phyloP scores from a whole-genome alignment of 2,113 vertebrate species.

The Hippocampus abdominalis region DNA sequence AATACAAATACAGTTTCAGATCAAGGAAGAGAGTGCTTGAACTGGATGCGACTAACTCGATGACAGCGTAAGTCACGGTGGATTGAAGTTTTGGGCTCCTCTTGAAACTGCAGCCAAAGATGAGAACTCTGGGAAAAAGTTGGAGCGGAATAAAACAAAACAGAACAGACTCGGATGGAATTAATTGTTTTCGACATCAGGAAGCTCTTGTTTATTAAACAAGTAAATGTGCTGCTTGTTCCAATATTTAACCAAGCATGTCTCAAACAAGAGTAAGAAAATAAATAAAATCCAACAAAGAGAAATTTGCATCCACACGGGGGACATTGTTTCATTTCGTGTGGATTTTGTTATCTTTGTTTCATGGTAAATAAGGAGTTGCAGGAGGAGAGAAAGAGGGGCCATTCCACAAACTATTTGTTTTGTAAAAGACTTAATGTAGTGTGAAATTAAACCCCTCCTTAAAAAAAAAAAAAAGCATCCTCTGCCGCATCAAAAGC shows the following conservation, averaged over 20 bases:
- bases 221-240: conserved; percentile 7
- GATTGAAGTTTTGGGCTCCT: not conserved
- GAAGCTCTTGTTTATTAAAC: conserved; percentile 6
- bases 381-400: conserved; percentile 19
- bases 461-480: conserved; percentile 43
- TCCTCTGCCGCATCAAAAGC: conserved; percentile 41
- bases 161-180: not conserved
- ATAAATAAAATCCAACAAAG: not conserved
- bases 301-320: conserved; percentile 19
- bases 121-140: not conserved
- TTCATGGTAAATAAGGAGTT: conserved; percentile 40
- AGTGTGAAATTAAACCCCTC: conserved; percentile 65
- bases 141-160: no score
- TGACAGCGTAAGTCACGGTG: no score
- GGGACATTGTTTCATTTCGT: conserved; percentile 28
- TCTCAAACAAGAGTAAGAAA: conserved; percentile 15
- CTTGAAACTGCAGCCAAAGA: not conserved
- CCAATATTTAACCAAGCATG: conserved; percentile 27
- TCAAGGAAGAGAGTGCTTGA: no score
- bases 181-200: not conserved
- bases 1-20: no score
- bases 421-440: conserved; percentile 68
- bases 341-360: conserved; percentile 48
- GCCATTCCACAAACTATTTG: conserved; percentile 52
- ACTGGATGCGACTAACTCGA: no score